These are phyloP conservation scores for Apaloderma vittatum DNA, from an alignment of 2,113 vertebrate genomes.

Conservation along the genomic window DNA sequence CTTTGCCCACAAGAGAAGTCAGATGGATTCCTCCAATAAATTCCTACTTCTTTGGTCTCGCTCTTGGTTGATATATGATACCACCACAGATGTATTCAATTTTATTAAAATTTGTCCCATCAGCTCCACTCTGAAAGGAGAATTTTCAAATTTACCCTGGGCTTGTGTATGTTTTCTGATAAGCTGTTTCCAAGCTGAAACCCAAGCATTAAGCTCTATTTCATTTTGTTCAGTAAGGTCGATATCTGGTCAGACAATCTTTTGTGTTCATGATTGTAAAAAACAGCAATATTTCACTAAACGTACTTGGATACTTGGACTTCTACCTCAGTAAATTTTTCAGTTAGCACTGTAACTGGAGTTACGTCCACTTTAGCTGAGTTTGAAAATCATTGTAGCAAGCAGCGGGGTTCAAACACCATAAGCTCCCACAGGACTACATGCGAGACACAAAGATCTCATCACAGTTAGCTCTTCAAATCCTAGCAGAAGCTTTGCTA, in stretches of 20 bases:
- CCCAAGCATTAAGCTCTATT: background rate
- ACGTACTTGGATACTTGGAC: background rate
- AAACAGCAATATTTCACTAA: background rate
- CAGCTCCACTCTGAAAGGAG: conserved; percentile 13
- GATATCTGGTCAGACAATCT: background rate
- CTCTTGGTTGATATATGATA: conserved; percentile 65
- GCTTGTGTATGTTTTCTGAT: background rate
- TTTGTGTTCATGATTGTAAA: background rate
- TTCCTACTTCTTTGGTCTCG: conserved; percentile 63
- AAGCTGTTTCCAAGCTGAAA: conserved; percentile 1
- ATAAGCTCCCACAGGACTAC: background rate
- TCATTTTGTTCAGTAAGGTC: background rate
- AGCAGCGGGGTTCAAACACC: background rate
- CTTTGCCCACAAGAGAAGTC: conserved; percentile 69
- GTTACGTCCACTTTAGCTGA: background rate
- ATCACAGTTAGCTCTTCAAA: background rate
- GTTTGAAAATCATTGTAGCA: background rate
- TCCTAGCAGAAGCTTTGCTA: background rate
- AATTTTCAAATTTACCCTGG: conserved; percentile 43
- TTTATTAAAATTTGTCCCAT: conserved; percentile 67
- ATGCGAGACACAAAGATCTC: background rate
- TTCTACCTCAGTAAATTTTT: background rate
- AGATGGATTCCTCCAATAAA: conserved; percentile 68
- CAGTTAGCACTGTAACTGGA: background rate
- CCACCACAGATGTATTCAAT: conserved; percentile 65